Base-by-base conservation (phyloP, 2,797 vertebrate genomes). In the Numenius phaeopus region DNA sequence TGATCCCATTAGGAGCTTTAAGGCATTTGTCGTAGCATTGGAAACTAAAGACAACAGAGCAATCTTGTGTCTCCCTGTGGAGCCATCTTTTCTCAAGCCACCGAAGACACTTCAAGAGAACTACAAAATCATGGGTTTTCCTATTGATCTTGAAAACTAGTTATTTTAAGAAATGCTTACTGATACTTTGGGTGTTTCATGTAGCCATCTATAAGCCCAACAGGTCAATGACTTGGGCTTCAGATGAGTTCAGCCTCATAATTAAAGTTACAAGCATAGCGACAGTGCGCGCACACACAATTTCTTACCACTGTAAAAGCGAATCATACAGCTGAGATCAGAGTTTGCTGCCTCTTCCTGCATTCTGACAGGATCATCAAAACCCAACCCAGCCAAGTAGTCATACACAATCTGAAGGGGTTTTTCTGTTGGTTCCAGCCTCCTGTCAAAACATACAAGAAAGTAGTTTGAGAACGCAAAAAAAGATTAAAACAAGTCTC, bases 261-360 rank as follows among this genome's bases (percentile, higher is more conserved):
- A 70, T 32, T 81, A 54, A 32, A 93, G 46, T 69, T 76, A 40
- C 29, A 71, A 54, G 42, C 90, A 89, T 64, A 82, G 59, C 0
- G 3, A 78, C 44, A 67, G 27, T 1, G 14, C 2, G 7, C 54
- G 29, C 22, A 47, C 70, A 50, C 26, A 13, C 9, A 26, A 40
- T 58, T 87, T 98, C 99, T 99, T 99, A 99, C 99, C 99, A 67
- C 98, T 99, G 98, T 99, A 99, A 98, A 99, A 99, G 82, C 99
- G 99, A 83, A 99, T 99, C 99, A 99, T 99, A 96, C 99, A 99
- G 98, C 99, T 99, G 84, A 99, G 99, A 98, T 99, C 99, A 29
- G 99, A 98, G 97, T 99, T 99, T 87, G 99, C 98, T 7, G 99
- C 99, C 96, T 99, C 99, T 62, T 99, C 99, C 96, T 99, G 99